Evolutionary conservation across 2,797 vertebrate genomes (phyloP), one percentile per base, ranked within the genome.

Genomic region (Psittacula echo): DNA sequence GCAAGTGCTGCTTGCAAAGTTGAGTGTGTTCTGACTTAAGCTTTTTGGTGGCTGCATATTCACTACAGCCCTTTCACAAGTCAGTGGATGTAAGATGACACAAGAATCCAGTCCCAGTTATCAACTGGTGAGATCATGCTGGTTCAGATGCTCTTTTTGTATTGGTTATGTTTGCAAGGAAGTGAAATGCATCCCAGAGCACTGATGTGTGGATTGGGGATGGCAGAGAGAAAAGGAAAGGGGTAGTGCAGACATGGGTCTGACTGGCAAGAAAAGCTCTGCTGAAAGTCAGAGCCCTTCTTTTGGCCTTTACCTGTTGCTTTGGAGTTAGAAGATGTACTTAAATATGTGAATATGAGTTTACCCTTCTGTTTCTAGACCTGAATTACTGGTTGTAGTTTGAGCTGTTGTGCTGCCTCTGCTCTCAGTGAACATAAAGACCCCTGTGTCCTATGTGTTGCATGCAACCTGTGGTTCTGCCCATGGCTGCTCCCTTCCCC

Each of bases 351-450:
- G 47, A 41, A 6, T 32, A 1, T 11, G 65, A 62, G 24, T 68
- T 89, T 60, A 7, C 29, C 12, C 21, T 77, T 64, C 27, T 66
- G 34, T 51, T 61, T 48, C 56, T 65, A 5, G 53, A 26, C 56
- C 54, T 1, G 0, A 2, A 2, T 48, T n/a, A 4, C 9, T 34
- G 72, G 41, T 1, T 74, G 56, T 10, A 12, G 30, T 42, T 48
- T 30, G 47, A 39, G 1, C 23, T 76, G 50, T 32, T 87, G 79
- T 41, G 58, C 62, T 60, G 37, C 37, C 39, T 37, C 34, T 16
- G 78, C 60, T 60, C 32, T 26, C 39, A 72, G 21, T 0, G 9
- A 54, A 2, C 15, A 47, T 14, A 20, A 5, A 22, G 68, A 14
- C 51, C 41, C 29, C 10, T 7, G 8, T 1, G 56, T n/a, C 10